A percentile compares a stretch with the other conserved stretches of the same genome.
Conservation (phyloP, 2,113 vertebrate genomes). For the Trachemys scripta region DNA sequence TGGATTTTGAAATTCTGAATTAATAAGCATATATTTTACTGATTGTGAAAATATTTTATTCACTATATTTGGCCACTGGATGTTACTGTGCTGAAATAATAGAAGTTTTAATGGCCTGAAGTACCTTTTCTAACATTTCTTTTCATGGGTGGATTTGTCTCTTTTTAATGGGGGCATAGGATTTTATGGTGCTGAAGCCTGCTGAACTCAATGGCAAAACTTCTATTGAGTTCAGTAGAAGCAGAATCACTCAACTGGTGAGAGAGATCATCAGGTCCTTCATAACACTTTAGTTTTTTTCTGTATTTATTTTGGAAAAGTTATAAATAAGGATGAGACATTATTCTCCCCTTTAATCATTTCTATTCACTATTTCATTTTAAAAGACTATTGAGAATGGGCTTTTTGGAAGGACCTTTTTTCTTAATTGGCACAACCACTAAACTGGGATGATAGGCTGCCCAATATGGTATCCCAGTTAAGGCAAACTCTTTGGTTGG, state of each 20-base stretch:
- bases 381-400: neutral
- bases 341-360: fast-evolving
- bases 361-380: neutral
- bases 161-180: constrained; percentile 59
- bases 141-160: neutral
- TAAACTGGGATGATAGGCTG: neutral
- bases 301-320: neutral
- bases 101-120: neutral
- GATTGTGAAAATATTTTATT: neutral
- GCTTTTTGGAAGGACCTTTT: fast-evolving
- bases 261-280: neutral
- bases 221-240: constrained; percentile 23
- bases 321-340: neutral
- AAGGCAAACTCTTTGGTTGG: constrained; percentile 36
- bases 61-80: neutral
- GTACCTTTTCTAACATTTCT: neutral
- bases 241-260: neutral
- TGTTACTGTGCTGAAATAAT: neutral
- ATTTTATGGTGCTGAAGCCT: neutral
- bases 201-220: constrained; percentile 23
- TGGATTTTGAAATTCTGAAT: neutral
- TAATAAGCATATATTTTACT: fast-evolving
- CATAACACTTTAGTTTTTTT: neutral
- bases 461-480: neutral
- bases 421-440: neutral